Evolutionary conservation across 2,113 vertebrate genomes (phyloP).

Genomic region (Podarcis muralis): DNA sequence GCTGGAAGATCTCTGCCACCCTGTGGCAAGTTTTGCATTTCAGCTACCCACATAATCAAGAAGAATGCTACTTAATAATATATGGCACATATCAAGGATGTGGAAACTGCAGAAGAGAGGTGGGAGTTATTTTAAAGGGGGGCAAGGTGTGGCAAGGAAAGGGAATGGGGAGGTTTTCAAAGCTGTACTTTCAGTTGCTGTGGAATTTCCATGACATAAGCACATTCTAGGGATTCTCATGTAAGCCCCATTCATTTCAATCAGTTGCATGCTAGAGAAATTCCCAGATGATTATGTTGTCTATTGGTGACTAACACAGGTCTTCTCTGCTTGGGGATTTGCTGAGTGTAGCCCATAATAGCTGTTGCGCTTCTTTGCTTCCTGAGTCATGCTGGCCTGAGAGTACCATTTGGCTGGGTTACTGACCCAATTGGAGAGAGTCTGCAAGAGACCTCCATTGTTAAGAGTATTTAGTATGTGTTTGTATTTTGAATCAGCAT

Average conservation of each 20-base stretch:
- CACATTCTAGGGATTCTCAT: not conserved
- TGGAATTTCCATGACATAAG: not conserved
- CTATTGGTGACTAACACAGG: not conserved
- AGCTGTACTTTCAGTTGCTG: not conserved
- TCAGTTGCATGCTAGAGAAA: not conserved
- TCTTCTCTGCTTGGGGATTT: not conserved
- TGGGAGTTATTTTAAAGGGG: no score
- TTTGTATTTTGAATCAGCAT: not conserved
- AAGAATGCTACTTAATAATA: no score
- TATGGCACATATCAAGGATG: no score
- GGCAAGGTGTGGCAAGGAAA: no score
- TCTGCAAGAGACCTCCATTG: not conserved
- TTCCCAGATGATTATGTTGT: not conserved
- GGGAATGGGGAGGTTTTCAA: not conserved
- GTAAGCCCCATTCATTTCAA: not conserved
- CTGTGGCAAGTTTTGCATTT: no score
- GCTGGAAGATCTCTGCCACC: not conserved
- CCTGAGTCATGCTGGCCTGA: constrained; percentile 13
- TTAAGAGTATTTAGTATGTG: not conserved
- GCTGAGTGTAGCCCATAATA: not conserved
- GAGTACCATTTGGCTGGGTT: not conserved
- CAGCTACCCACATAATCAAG: no score
- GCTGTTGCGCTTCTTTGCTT: not conserved
- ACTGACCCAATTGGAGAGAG: not conserved
- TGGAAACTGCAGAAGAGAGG: no score